These are phyloP conservation scores for Cephalopholis sonnerati DNA, from an alignment of 2,113 vertebrate species.

Conservation along the genomic window DNA sequence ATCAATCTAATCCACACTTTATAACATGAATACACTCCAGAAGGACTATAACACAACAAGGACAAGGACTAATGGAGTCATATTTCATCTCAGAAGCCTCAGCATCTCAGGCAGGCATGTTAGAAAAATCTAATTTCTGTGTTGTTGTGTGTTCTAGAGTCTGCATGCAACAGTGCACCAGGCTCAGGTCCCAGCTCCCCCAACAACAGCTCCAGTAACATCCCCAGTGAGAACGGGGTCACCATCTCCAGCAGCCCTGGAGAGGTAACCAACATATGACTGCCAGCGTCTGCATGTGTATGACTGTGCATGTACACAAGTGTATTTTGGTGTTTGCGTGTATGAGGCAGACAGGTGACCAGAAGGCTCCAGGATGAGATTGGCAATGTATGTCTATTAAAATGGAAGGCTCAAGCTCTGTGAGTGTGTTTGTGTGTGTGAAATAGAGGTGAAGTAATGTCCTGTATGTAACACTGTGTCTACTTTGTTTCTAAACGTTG, in stretches of 20 bases:
- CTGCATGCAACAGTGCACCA: conserved; percentile 96
- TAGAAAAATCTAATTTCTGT: background rate
- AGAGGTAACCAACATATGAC: conserved; percentile 86
- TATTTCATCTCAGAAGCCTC: background rate
- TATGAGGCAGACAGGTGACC: background rate
- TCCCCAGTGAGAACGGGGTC: conserved; percentile 93
- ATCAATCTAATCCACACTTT: background rate
- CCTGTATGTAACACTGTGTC: background rate
- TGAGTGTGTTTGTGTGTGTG: conserved; percentile 8
- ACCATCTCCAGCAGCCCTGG: conserved; percentile 87
- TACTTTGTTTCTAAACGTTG: conserved; percentile 16
- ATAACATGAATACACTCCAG: background rate
- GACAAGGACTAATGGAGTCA: background rate
- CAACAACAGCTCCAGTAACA: conserved; percentile 98
- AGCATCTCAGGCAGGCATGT: background rate
- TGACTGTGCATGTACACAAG: background rate
- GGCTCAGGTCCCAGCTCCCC: conserved; percentile 98
- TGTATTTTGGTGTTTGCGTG: background rate
- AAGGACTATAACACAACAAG: background rate
- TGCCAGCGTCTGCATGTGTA: background rate
- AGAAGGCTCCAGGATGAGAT: background rate
- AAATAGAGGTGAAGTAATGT: background rate
- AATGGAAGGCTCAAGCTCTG: conserved; percentile 36
- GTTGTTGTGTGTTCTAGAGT: conserved; percentile 84
- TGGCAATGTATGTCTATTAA: conserved; percentile 52